phyloP scores from a whole-genome alignment of 2,113 vertebrate species.

The Uropsilus gracilis region DNA sequence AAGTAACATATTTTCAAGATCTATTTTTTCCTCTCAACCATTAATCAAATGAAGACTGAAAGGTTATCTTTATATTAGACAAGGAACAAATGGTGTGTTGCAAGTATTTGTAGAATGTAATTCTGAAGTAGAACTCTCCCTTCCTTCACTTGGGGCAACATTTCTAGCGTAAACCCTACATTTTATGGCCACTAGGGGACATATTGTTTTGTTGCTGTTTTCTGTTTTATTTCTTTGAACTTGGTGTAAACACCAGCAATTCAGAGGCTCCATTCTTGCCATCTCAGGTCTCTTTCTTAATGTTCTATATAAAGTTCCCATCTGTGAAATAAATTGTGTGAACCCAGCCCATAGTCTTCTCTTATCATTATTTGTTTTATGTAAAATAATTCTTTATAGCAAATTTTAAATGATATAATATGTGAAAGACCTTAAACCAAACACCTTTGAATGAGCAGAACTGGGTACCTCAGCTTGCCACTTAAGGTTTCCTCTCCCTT shows the following conservation, averaged over 20 bases:
- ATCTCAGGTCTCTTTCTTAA: neutral
- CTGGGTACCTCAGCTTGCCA: neutral
- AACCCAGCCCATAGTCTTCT: neutral
- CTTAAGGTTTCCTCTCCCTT: neutral
- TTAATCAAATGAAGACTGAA: neutral
- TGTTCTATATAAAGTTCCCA: neutral
- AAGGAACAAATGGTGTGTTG: neutral
- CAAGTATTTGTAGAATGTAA: neutral
- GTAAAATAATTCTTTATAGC: neutral
- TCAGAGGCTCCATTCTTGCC: neutral
- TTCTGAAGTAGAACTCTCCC: neutral
- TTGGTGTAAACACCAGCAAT: neutral
- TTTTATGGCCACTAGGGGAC: neutral
- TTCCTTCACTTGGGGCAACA: neutral
- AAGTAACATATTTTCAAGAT: neutral
- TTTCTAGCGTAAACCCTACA: neutral
- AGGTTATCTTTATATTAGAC: neutral
- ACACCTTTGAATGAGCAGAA: neutral
- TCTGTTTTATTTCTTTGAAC: neutral
- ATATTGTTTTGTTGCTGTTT: neutral
- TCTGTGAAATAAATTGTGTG: neutral
- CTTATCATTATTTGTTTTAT: constrained; percentile 4
- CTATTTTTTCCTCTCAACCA: neutral
- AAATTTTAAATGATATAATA: neutral
- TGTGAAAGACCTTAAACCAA: neutral